Evolutionary conservation across 2,888 invertebrate species (phyloP), one percentile per base, ranked within the genome.

Genomic region (Archips xylosteana): DNA sequence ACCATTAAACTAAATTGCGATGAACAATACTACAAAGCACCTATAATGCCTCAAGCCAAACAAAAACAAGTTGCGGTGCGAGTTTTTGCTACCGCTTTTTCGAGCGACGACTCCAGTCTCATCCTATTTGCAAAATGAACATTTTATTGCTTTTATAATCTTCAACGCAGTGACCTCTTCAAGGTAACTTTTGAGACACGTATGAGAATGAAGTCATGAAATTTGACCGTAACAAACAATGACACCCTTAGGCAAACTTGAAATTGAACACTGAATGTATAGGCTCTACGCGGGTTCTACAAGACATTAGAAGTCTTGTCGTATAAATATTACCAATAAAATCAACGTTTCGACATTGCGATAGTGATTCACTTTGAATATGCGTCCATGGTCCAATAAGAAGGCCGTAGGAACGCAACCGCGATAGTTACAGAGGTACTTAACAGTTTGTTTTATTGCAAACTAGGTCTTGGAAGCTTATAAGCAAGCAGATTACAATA

Each of bases 21-120:
- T 64, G 34, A 67, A 23, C 39, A 61, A 45, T 61, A 13, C 57
- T 62, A 47, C 71, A 67, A 62, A 72, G 54, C 45, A 62, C 23
- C 54, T 39, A 47, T 49, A 64, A 42, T 42, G 65, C 65, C 59
- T 65, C 71, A 66, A 32, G 57, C 62, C 54, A 9, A 10, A 67
- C 59, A 73, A 73, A 73, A 73, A 73, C 67, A 42, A 51, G 63
- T 8, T n/a, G 42, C 59, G 72, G n/a, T 47, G 67, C 47, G 0
- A 49, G 68, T 73, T 73, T 73, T 73, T 73, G 73, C 63, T 45
- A 34, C 10, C 54, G 54, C 57, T 72, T 72, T 68, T 72, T 72
- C 63, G 15, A 34, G 12, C 66, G 13, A 61, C 59, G 59, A 42
- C 59, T 68, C 4, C n/a, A 3, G 62, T 63, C 62, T 68, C 67